Percentiles rank a stretch among this genome's conserved stretches.
phyloP scores from a whole-genome alignment of 2,797 vertebrate species.

The Sparidentex hasta region DNA sequence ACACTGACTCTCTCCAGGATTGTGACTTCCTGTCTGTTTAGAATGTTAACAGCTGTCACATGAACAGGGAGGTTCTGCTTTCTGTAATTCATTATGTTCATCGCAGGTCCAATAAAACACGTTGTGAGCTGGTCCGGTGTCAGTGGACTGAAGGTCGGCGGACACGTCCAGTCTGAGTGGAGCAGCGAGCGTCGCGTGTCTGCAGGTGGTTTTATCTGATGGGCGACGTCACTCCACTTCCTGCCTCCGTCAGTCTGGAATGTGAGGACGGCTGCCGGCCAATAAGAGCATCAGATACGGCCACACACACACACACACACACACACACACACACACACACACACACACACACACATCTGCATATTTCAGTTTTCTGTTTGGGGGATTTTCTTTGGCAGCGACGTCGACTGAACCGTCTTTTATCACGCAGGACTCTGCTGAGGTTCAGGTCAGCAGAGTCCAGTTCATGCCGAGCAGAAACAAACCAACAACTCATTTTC shows the following conservation, averaged over 20 bases:
- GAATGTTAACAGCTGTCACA: too few relatives aligned
- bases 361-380: background rate
- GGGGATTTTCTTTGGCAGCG: background rate
- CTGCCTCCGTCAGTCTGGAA: conserved; percentile 22
- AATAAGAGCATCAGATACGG: conserved; percentile 2
- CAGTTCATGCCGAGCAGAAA: background rate
- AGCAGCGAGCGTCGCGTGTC: background rate
- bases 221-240: background rate
- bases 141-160: background rate
- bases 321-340: conserved; percentile 5
- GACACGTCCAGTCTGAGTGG: background rate
- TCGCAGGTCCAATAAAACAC: background rate
- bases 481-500: background rate
- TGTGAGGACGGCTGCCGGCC: conserved; percentile 3
- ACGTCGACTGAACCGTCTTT: background rate
- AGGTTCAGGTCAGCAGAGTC: too few relatives aligned
- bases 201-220: conserved; percentile 21
- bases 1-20: too few relatives aligned
- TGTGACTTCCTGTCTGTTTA: too few relatives aligned
- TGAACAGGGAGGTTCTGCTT: too few relatives aligned
- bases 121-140: background rate
- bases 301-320: background rate
- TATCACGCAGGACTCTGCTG: background rate
- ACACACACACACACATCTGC: background rate
- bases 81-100: too few relatives aligned